A percentile compares a stretch with the other conserved stretches of the same genome.
phyloP scores from a whole-genome alignment of 1,140 invertebrate genomes.

The Nephila pilipes region DNA sequence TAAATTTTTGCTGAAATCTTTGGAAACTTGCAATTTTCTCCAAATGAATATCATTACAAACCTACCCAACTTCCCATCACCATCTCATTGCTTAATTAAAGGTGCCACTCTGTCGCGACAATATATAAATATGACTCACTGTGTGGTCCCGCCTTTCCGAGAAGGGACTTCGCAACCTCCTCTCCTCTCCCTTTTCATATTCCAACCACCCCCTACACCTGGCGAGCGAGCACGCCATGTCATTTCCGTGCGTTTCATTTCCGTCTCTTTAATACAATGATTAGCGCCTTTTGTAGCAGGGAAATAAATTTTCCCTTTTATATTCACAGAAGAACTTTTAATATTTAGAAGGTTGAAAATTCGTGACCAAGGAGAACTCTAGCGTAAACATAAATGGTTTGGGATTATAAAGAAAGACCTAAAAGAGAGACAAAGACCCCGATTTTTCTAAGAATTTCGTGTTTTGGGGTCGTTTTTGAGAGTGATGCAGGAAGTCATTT shows the following conservation, averaged over 20 bases:
- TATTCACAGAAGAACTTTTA: not conserved
- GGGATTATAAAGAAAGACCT: not conserved
- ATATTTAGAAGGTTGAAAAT: constrained; percentile 10
- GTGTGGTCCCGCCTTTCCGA: not conserved
- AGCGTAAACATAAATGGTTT: not conserved
- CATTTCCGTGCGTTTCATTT: constrained; percentile 48
- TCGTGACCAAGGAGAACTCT: constrained; percentile 30
- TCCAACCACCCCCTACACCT: constrained; percentile 50
- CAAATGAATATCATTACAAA: not conserved
- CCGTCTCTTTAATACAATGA: constrained; percentile 49
- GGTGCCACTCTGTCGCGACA: constrained; percentile 34
- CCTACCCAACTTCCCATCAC: not conserved
- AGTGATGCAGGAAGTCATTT: not conserved
- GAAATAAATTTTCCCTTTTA: constrained; percentile 19
- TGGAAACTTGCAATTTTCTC: not conserved
- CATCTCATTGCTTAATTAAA: constrained; percentile 55
- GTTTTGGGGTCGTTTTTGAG: not conserved
- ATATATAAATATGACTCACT: constrained; percentile 62
- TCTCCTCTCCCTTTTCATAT: not conserved
- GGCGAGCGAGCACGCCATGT: constrained; percentile 21
- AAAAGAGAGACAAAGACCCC: not conserved
- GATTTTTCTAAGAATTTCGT: constrained; percentile 6
- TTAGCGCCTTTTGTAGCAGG: constrained; percentile 32
- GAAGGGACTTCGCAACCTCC: not conserved
- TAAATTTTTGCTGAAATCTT: not conserved